Evolutionary conservation across 1,140 invertebrate species (phyloP), one percentile per base, ranked within the genome.

Genomic region (Drosophila lini): DNA sequence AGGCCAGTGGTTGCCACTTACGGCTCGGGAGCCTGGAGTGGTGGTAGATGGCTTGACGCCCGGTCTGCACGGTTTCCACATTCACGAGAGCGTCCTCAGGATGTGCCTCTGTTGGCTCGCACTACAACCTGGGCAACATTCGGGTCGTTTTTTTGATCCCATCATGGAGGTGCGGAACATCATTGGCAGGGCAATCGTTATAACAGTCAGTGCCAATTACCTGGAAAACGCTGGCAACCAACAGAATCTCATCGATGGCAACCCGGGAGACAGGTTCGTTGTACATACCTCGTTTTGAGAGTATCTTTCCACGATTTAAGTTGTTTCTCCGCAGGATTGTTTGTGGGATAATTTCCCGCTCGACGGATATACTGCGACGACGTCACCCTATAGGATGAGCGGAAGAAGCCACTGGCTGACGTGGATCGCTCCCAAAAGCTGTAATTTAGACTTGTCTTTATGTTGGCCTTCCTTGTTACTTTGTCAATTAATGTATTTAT

Each of bases 331-430:
- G 0, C 81, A 96, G 95, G 65, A 84, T 97, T 52, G 94, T 95
- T 3, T 97, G 96, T 93, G 96, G 96, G 2, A 95, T 97, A n/a
- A 96, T 97, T 65, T 96, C 96, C 0, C 93, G 96, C 57, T 96
- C 96, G 19, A 95, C 96, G 22, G 96, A 96, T 34, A 91, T 97
- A n/a, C 11, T 97, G 96, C 93, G 96, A 96, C 94, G 96, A 96
- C 2, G 94, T 96, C 0, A 95, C 95, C 1, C 93, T 97, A 31
- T 97, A 96, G 96, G 96, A 97, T 90, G 96, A 97, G 83, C 89
- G 93, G n/a, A 93, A 94, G 55, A 93, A 93, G 31, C 89, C 92
- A 15, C 48, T 81, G 50, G 91, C 91, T 16, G 90, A 84, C 28
- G 83, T 81, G 22, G 50, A 74, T n/a, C 85, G 86, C 34, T 78